A percentile compares a stretch with the other conserved stretches of the same genome.
These are phyloP conservation scores for Cynodonichthys magdalenae DNA, from an alignment of 2,797 vertebrate genomes.

Conservation along the genomic window DNA sequence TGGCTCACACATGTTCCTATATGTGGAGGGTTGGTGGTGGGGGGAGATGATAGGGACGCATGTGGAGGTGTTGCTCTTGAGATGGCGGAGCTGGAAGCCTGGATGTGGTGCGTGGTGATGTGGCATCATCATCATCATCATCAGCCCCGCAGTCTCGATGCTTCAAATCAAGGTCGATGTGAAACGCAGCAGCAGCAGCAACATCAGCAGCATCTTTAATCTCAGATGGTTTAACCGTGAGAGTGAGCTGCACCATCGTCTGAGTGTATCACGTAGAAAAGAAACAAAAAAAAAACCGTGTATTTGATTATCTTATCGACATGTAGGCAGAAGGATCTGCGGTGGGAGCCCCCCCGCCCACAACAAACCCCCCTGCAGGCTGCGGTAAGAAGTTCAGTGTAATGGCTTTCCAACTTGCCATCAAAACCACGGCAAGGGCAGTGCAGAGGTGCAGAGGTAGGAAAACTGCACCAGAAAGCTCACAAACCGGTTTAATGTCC, in stretches of 20 bases:
- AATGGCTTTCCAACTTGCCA: slow-evolving; percentile 42
- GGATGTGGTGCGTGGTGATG: slow-evolving; percentile 39
- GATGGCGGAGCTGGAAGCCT: slow-evolving; percentile 40
- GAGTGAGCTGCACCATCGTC: slow-evolving; percentile 13
- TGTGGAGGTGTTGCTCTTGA: neutral
- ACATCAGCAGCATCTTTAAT: slow-evolving; percentile 28
- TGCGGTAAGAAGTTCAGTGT: slow-evolving; percentile 74
- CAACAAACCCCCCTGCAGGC: slow-evolving; percentile 72
- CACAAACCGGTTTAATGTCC: slow-evolving; percentile 38
- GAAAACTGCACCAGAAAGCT: neutral
- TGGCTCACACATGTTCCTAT: slow-evolving; percentile 17
- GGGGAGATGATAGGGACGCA: slow-evolving; percentile 19
- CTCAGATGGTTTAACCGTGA: slow-evolving; percentile 26
- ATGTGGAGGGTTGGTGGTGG: neutral
- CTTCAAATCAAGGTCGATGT: slow-evolving; percentile 77
- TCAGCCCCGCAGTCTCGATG: slow-evolving; percentile 69
- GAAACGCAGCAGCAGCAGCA: slow-evolving; percentile 51
- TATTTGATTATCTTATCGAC: slow-evolving; percentile 55
- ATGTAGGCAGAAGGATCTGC: slow-evolving; percentile 53
- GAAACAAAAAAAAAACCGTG: slow-evolving; percentile 17
- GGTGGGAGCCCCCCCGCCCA: slow-evolving; percentile 39
- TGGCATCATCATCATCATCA: slow-evolving; percentile 8
- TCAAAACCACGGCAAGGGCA: slow-evolving; percentile 41
- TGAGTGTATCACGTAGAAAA: slow-evolving; percentile 11
- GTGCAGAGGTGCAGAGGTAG: slow-evolving; percentile 42